Evolutionary conservation across 2,797 vertebrate species (phyloP).

Genomic region (Rallus crepitans): DNA sequence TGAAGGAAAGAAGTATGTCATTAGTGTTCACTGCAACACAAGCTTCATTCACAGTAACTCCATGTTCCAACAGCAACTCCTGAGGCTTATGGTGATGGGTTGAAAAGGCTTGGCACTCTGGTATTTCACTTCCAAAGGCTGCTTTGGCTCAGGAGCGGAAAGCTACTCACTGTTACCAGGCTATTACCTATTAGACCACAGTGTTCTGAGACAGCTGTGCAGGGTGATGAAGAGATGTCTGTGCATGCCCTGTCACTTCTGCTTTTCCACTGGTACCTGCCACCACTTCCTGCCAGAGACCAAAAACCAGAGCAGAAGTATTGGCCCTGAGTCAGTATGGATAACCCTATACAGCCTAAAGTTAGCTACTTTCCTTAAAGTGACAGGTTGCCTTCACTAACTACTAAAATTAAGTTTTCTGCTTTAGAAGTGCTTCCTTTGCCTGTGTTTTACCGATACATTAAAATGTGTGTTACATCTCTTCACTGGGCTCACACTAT

Average conservation of each 20-base stretch:
- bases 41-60: background rate
- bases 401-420: background rate
- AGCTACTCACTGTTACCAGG: background rate
- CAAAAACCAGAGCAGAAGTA: background rate
- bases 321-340: background rate
- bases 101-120: background rate
- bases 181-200: background rate
- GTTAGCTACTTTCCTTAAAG: background rate
- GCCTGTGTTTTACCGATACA: background rate
- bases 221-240: background rate
- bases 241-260: background rate
- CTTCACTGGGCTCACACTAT: background rate
- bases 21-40: fast-evolving
- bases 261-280: background rate
- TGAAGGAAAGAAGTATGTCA: background rate
- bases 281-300: background rate
- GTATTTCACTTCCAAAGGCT: background rate
- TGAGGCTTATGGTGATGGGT: background rate
- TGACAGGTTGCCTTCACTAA: background rate
- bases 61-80: background rate
- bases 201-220: background rate
- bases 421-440: background rate
- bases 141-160: background rate
- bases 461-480: background rate
- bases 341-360: background rate